Evolutionary conservation across 2,113 vertebrate species (phyloP).

Genomic region (Corythornis madagascariensis): DNA sequence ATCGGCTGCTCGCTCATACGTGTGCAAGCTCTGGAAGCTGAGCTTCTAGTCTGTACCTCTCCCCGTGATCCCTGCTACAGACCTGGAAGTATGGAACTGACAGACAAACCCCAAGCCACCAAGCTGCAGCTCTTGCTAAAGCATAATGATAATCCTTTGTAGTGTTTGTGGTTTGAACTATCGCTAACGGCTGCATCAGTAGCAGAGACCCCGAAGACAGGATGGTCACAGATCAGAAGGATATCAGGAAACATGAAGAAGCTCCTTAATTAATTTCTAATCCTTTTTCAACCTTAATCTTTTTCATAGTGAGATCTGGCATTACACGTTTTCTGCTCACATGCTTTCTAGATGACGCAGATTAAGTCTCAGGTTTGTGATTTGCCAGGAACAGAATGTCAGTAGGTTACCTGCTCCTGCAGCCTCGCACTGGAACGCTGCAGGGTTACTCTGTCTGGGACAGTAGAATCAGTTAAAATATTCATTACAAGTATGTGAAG

Average conservation of each 20-base stretch:
- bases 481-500: background rate
- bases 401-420: background rate
- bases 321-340: conserved; percentile 54
- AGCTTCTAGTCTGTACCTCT: background rate
- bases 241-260: conserved; percentile 55
- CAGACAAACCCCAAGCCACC: background rate
- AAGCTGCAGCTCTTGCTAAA: background rate
- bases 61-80: background rate
- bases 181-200: conserved; percentile 1
- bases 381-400: conserved; percentile 21
- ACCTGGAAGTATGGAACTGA: background rate
- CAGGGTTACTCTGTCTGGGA: background rate
- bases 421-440: background rate
- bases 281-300: conserved; percentile 68
- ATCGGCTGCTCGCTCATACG: background rate
- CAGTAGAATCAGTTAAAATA: background rate
- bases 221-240: conserved; percentile 59
- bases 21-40: background rate
- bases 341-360: conserved; percentile 54
- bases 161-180: conserved; percentile 5
- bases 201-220: conserved; percentile 19
- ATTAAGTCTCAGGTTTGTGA: conserved; percentile 22
- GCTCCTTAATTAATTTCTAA: conserved; percentile 72
- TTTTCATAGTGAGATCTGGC: conserved; percentile 52
- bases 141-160: conserved; percentile 1